Percentiles rank a stretch among this genome's conserved stretches.
phyloP scores from a whole-genome alignment of 2,797 vertebrate genomes.

The Lophura swinhoii region DNA sequence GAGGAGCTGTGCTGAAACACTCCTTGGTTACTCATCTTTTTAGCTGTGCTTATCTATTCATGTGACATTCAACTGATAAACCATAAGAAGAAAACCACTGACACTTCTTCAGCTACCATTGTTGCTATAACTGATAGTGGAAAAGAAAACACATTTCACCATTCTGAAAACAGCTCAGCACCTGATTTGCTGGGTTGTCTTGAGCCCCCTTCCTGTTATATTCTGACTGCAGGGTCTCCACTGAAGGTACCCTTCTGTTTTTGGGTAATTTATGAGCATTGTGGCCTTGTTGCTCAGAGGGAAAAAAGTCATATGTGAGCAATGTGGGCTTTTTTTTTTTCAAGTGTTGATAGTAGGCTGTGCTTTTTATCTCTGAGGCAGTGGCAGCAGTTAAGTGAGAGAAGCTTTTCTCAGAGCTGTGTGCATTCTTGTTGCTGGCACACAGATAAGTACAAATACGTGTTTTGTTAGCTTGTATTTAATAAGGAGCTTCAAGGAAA shows the following conservation, averaged over 20 bases:
- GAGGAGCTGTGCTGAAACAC: neutral
- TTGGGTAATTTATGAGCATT: neutral
- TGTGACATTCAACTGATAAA: fast-evolving
- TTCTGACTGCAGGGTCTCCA: neutral
- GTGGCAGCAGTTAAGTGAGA: neutral
- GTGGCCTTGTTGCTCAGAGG: neutral
- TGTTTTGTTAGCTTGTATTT: neutral
- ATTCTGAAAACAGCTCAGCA: neutral
- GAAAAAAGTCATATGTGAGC: neutral
- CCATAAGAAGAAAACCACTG: neutral
- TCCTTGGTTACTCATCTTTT: neutral
- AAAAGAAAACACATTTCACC: neutral
- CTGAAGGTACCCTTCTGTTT: neutral
- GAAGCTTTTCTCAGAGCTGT: neutral
- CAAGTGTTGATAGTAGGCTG: neutral
- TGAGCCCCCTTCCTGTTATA: neutral
- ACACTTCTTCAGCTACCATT: neutral
- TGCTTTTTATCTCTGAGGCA: neutral
- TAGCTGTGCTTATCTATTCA: neutral
- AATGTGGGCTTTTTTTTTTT: neutral
- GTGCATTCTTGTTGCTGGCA: neutral
- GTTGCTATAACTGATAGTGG: neutral
- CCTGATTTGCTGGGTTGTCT: neutral
- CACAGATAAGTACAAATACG: neutral
- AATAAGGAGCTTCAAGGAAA: neutral